Evolutionary conservation across 1,140 invertebrate species (phyloP).

Genomic region (Ips nitidus): DNA sequence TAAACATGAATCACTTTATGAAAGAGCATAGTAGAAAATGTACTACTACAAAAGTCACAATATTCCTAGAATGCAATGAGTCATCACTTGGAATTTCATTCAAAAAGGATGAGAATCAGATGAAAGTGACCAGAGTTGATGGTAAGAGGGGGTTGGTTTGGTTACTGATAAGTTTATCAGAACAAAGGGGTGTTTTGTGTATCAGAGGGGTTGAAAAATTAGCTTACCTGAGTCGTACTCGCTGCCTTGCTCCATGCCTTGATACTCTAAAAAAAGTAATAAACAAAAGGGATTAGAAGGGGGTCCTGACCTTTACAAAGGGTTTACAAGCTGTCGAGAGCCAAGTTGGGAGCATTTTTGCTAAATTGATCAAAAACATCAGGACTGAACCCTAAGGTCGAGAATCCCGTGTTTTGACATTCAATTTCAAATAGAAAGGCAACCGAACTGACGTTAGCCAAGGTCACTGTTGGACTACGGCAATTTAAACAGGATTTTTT

Average conservation of each 20-base stretch:
- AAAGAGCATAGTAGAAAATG: conserved; percentile 40
- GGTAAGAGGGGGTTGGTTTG: neutral
- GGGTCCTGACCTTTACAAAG: neutral
- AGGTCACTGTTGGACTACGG: conserved; percentile 51
- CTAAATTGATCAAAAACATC: conserved; percentile 41
- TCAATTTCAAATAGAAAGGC: conserved; percentile 38
- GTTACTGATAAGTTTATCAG: neutral
- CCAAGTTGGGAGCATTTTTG: neutral
- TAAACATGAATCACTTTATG: conserved; percentile 42
- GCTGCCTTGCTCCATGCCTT: conserved; percentile 62
- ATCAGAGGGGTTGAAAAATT: conserved; percentile 10
- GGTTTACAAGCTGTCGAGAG: neutral
- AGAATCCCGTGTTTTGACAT: conserved; percentile 41
- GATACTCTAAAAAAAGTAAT: conserved; percentile 58
- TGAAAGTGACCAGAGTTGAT: conserved; percentile 4
- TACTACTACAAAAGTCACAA: conserved; percentile 37
- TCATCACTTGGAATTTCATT: conserved; percentile 43
- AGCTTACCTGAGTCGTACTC: conserved; percentile 63
- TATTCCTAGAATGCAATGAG: conserved; percentile 42
- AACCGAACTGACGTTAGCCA: conserved; percentile 52
- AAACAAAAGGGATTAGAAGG: conserved; percentile 12
- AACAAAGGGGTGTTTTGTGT: conserved; percentile 24
- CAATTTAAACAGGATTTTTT: conserved; percentile 37
- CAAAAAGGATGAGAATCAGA: conserved; percentile 34
- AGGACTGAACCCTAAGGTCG: conserved; percentile 30